These are phyloP conservation scores for Ciconia maguari DNA, from an alignment of 2,113 vertebrate genomes.

Conservation along the genomic window DNA sequence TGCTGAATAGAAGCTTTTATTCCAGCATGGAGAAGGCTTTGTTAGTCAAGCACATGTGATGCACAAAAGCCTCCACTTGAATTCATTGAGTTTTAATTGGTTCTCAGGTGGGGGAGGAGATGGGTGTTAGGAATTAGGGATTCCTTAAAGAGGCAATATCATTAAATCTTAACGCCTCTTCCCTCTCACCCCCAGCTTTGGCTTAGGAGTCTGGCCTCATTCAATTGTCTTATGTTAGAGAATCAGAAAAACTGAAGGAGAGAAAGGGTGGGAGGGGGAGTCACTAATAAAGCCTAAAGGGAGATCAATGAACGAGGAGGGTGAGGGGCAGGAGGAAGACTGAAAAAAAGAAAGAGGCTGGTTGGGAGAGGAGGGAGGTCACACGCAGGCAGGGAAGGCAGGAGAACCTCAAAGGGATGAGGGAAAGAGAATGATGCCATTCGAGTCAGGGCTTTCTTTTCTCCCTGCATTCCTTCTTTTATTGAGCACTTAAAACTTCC, in stretches of 20 bases:
- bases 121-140: slow-evolving; percentile 74
- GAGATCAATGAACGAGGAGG: slow-evolving; percentile 52
- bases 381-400: background rate
- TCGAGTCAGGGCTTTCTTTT: background rate
- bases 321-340: slow-evolving; percentile 35
- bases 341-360: slow-evolving; percentile 2
- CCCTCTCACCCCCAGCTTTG: slow-evolving; percentile 29
- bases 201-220: slow-evolving; percentile 50
- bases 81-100: slow-evolving; percentile 85
- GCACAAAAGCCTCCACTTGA: slow-evolving; percentile 83
- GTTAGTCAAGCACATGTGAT: slow-evolving; percentile 80
- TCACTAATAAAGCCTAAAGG: slow-evolving; percentile 24
- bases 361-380: slow-evolving; percentile 17
- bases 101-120: slow-evolving; percentile 86
- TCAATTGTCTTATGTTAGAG: slow-evolving; percentile 47
- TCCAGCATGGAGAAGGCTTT: slow-evolving; percentile 78
- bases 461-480: slow-evolving; percentile 46
- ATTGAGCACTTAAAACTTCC: slow-evolving; percentile 48
- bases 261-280: slow-evolving; percentile 39
- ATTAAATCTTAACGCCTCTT: slow-evolving; percentile 62
- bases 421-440: slow-evolving; percentile 28
- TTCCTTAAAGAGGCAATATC: slow-evolving; percentile 78
- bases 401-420: background rate
- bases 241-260: slow-evolving; percentile 53
- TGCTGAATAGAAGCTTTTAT: slow-evolving; percentile 84